phyloP scores from a whole-genome alignment of 2,797 vertebrate species.

The Danio jaintianensis region DNA sequence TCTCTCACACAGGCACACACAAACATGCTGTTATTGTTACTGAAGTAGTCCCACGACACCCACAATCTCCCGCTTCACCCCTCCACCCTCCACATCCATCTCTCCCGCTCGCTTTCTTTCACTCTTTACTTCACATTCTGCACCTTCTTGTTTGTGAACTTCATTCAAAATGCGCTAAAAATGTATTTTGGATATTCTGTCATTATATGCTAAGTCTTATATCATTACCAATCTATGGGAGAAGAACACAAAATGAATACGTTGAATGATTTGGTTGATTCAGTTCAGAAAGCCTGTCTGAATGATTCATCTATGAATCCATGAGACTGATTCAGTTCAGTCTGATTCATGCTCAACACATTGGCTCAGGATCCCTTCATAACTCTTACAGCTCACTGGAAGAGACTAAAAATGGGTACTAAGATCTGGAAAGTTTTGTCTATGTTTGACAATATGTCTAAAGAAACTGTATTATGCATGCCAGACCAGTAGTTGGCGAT shows the following conservation, averaged over 20 bases:
- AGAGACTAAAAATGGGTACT: no score
- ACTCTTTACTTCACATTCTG: conserved; percentile 73
- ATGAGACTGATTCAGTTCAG: background rate
- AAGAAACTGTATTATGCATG: no score
- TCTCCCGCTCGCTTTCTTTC: conserved; percentile 75
- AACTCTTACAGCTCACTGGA: no score
- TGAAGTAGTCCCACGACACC: conserved; percentile 83
- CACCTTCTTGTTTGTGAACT: conserved; percentile 71
- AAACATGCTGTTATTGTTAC: conserved; percentile 85
- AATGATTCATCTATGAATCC: background rate
- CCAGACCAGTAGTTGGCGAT: no score
- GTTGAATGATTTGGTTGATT: background rate
- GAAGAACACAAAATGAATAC: background rate
- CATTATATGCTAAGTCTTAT: background rate
- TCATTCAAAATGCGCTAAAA: background rate
- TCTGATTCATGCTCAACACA: background rate
- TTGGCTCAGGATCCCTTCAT: background rate
- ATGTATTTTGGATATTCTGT: background rate
- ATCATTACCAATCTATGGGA: background rate
- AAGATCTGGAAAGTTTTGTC: no score
- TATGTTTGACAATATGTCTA: no score
- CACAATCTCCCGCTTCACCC: conserved; percentile 81
- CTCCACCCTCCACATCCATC: conserved; percentile 54
- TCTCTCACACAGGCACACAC: conserved; percentile 58
- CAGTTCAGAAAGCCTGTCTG: background rate